phyloP scores from a whole-genome alignment of 1,140 invertebrate species.

The Cheumatopsyche charites region DNA sequence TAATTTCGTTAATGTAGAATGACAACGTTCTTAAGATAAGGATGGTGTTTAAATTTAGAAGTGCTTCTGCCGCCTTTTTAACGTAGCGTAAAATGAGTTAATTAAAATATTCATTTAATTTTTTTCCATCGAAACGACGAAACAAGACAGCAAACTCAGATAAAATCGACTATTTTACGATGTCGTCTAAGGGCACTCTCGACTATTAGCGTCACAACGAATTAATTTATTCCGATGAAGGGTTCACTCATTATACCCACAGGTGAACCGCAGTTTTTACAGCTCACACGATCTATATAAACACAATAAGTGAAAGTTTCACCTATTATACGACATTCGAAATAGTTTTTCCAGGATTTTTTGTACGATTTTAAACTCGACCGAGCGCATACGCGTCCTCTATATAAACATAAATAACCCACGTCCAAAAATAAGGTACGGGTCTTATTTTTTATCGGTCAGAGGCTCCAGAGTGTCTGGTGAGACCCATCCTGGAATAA shows the following conservation, averaged over 20 bases:
- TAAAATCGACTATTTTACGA: slow-evolving; percentile 7
- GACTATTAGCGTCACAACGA: slow-evolving; percentile 13
- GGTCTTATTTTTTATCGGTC: too few species aligned
- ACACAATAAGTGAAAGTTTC: not conserved
- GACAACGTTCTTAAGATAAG: not conserved
- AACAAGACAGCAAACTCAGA: slow-evolving; percentile 7
- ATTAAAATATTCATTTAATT: slow-evolving; percentile 2
- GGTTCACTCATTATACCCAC: not conserved
- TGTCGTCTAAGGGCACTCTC: not conserved
- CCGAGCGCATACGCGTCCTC: too few species aligned
- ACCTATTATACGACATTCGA: too few species aligned
- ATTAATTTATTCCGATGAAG: slow-evolving; percentile 8
- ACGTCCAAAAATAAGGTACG: too few species aligned
- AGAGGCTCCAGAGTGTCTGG: slow-evolving; percentile 31
- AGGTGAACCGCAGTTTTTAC: too few species aligned
- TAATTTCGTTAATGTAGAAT: too few species aligned
- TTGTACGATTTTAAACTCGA: too few species aligned
- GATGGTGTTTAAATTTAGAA: not conserved
- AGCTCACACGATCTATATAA: too few species aligned
- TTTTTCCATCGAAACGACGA: not conserved
- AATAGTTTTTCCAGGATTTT: too few species aligned
- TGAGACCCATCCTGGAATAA: not conserved
- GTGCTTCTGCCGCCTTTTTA: not conserved
- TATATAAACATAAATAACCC: too few species aligned
- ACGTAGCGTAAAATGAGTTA: not conserved